Conservation (phyloP, 2,113 vertebrate genomes). For the Dipodomys ordii region DNA sequence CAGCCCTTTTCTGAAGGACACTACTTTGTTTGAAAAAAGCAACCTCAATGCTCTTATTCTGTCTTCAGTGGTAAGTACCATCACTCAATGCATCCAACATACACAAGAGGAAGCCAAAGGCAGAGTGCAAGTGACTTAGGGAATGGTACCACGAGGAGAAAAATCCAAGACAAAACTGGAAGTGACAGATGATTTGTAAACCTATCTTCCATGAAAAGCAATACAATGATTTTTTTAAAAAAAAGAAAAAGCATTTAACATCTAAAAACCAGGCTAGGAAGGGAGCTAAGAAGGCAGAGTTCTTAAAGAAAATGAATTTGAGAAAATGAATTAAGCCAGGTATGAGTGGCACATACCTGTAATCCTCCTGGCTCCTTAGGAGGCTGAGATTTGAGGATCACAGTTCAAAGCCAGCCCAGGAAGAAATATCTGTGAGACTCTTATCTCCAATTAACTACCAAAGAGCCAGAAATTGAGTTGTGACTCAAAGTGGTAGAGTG, state of each 20-base stretch:
- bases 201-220: neutral
- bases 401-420: too few species aligned
- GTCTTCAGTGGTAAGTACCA: neutral
- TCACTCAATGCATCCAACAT: neutral
- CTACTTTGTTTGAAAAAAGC: too few species aligned
- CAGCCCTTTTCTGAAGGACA: neutral
- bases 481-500: too few species aligned
- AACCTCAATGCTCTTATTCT: neutral
- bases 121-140: neutral
- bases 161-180: neutral
- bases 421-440: too few species aligned
- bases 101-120: conserved; percentile 2
- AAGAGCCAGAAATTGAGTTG: too few species aligned
- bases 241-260: neutral
- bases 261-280: neutral
- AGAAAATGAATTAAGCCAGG: neutral
- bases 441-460: too few species aligned
- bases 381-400: too few species aligned
- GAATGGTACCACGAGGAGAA: neutral
- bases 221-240: neutral
- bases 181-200: neutral
- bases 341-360: too few species aligned
- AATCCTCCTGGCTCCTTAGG: too few species aligned
- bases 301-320: neutral
- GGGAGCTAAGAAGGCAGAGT: neutral